These are phyloP conservation scores for Diadema setosum DNA, from an alignment of 35 echinoderm and acorn worm species.

Conservation along the genomic window DNA sequence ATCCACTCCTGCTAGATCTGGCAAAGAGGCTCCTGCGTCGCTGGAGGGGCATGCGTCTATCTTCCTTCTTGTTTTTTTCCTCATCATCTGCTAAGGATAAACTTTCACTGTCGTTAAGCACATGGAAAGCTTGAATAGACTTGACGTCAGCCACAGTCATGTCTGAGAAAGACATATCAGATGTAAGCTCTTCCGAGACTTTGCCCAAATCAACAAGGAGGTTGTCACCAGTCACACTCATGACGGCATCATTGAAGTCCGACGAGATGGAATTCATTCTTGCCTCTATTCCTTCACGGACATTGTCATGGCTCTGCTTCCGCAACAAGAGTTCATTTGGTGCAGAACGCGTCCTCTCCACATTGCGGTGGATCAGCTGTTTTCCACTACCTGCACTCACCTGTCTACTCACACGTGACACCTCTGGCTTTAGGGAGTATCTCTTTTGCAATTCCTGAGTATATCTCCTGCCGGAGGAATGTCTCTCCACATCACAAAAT, in stretches of 20 bases:
- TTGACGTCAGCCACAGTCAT: conserved; percentile 5
- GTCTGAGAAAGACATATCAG: not conserved
- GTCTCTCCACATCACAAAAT: not conserved
- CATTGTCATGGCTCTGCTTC: not conserved
- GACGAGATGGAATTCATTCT: not conserved
- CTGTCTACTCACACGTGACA: not conserved
- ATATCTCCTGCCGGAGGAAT: not conserved
- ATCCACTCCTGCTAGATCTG: not conserved
- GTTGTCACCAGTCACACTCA: conserved; percentile 13
- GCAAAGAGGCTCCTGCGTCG: not conserved
- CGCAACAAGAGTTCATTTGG: not conserved
- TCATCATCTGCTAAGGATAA: not conserved
- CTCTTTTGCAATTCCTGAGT: not conserved
- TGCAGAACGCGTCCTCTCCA: not conserved
- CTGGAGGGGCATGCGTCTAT: not conserved
- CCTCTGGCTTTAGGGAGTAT: not conserved
- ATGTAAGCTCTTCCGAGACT: not conserved
- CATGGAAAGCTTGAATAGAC: conserved; percentile 14
- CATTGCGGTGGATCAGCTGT: not conserved
- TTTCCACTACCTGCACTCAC: not conserved
- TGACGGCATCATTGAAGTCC: conserved; percentile 7
- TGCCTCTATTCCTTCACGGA: not conserved
- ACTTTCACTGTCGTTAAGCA: not conserved
- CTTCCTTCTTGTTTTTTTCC: not conserved
- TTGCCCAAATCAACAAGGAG: not conserved